phyloP scores from a whole-genome alignment of 2,888 invertebrate species.

The Hypena proboscidalis region DNA sequence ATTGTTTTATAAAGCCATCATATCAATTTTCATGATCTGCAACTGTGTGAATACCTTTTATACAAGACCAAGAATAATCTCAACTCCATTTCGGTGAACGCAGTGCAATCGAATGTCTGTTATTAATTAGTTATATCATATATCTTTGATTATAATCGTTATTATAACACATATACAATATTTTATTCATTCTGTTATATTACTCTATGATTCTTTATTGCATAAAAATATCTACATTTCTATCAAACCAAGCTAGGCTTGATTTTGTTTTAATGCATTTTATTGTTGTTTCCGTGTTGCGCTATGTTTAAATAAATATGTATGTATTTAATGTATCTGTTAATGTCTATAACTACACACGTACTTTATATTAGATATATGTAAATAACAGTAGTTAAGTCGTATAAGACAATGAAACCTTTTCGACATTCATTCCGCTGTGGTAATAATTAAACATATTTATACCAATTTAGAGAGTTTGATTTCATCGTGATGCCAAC shows the following conservation, averaged over 20 bases:
- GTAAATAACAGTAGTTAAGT: constrained; percentile 25
- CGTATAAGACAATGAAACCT: constrained; percentile 26
- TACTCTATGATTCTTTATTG: no score
- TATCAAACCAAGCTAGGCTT: no score
- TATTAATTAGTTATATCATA: neutral
- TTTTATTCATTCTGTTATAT: no score
- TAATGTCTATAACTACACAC: constrained; percentile 2
- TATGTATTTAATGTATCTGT: constrained; percentile 3
- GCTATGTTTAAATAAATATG: neutral
- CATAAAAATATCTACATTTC: no score
- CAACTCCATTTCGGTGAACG: constrained; percentile 11
- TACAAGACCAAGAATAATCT: constrained; percentile 18
- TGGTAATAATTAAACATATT: constrained; percentile 53
- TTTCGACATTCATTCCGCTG: constrained; percentile 46
- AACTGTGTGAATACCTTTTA: no score
- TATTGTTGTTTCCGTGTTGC: no score
- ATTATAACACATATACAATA: no score
- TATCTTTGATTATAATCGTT: no score
- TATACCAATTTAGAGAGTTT: constrained; percentile 42
- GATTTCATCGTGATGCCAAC: no score
- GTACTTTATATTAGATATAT: constrained; percentile 13
- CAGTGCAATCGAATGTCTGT: constrained; percentile 15
- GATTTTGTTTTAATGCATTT: no score
- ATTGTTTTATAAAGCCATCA: constrained; percentile 22
- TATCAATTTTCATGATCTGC: constrained; percentile 28